Base-by-base conservation (phyloP, 2,888 invertebrate species). In the Empis livida region DNA sequence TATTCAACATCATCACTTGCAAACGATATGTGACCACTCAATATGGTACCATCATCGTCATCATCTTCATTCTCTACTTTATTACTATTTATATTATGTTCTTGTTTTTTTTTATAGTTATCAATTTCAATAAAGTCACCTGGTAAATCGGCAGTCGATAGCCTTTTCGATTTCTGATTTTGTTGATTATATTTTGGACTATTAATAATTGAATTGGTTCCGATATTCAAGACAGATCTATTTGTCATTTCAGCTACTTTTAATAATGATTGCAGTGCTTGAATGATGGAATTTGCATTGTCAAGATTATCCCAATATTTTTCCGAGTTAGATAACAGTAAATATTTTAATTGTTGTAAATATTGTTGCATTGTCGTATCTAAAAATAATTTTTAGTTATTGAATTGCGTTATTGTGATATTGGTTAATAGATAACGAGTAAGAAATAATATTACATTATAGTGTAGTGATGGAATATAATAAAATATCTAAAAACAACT, bases 311-410 rank as follows among this genome's bases (percentile, higher is more conserved):
- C 47, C 62, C 64, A 63, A 47, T 63, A 59, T 27, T 51, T 48
- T 14, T 51, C 42, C 9, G 67, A 65, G 44, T 60, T 59, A 42
- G 58, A 58, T 40, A 69, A 44, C 47, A 68, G 60, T 30, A 66
- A 57, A 15, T 59, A 54, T 49, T 65, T 67, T 13, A 68, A 54
- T 55, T 64, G 61, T 38, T 60, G 58, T 48, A 67, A 58, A 55
- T 65, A 62, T 51, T 61, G 61, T 57, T 67, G 62, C 67, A 68
- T 67, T 55, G 61, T 63, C 52, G 64, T 63, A 35, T 52, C 48
- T 42, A 35, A 13, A 35, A 35, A n/a, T 35, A 35, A 35, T 5
- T n/a, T 8, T 35, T n/a, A n/a, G 2, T 6, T n/a, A 8, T 32
- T 13, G n/a, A 27, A 8, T 27, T 27, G 5, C 9, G 8, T 27